Evolutionary conservation across 2,888 invertebrate genomes (phyloP), one percentile per base, ranked within the genome.

Genomic region (Pelosia muscerda): DNA sequence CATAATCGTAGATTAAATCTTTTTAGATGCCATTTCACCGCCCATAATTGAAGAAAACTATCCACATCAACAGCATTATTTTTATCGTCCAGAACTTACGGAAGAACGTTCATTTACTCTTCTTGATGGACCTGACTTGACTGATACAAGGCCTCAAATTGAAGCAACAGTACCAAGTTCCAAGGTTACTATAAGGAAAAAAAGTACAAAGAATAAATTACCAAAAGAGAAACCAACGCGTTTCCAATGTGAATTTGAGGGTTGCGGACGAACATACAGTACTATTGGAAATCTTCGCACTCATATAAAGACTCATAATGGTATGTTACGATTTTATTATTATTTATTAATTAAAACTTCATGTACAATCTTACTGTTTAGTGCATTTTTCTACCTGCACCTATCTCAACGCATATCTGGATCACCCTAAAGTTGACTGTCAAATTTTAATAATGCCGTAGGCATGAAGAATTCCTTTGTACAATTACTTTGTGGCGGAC

Each of bases 291-390:
- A 98, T 92, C 95, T 98, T 68, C 96, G 97, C 82, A 98, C 98
- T n/a, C 98, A 98, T 88, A 96, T 97, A 95, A 98, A 98, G 95
- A 97, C 97, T 53, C 98, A 98, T 84, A 97, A 96, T 96, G 98
- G 98, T 97, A 66, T 23, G 49, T 55, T 28, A 38, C 15, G 15
- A 4, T 23, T 15, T 59, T 2, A 0, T 9, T 23, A 23, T 38
- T 11, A 8, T 23, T n/a, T n/a, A n/a, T n/a, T n/a, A n/a, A n/a
- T n/a, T n/a, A n/a, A n/a, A n/a, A n/a, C n/a, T n/a, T n/a, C n/a
- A n/a, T n/a, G n/a, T n/a, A n/a, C n/a, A n/a, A n/a, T n/a, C n/a
- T n/a, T n/a, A n/a, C n/a, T n/a, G n/a, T n/a, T n/a, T n/a, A n/a
- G n/a, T n/a, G n/a, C n/a, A n/a, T n/a, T n/a, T n/a, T n/a, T n/a